Percentiles rank a stretch among this genome's conserved stretches.
These are phyloP conservation scores for Oryzias woworae DNA, from an alignment of 2,113 vertebrate genomes.

Conservation along the genomic window DNA sequence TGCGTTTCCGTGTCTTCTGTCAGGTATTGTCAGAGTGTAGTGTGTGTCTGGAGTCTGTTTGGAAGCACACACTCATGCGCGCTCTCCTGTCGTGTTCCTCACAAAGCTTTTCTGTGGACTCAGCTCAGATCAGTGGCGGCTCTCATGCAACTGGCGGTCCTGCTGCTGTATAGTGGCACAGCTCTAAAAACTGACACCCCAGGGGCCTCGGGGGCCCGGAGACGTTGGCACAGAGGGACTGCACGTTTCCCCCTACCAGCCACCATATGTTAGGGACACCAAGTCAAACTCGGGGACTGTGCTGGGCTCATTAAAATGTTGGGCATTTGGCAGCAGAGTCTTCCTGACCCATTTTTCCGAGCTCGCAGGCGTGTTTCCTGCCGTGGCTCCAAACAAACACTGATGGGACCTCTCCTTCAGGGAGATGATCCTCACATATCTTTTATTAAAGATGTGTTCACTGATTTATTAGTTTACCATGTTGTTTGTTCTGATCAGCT, in stretches of 20 bases:
- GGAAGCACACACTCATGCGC: no score
- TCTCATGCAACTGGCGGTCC: conserved; percentile 6
- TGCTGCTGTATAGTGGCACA: conserved; percentile 59
- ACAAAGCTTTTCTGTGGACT: conserved; percentile 9
- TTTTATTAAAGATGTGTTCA: no score
- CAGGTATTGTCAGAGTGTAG: no score
- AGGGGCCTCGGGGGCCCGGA: conserved; percentile 3
- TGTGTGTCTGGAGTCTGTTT: no score
- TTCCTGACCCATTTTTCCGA: conserved; percentile 46
- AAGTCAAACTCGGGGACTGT: conserved; percentile 54
- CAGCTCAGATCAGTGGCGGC: conserved; percentile 40
- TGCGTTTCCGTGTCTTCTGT: no score
- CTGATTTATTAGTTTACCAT: no score
- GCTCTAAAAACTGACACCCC: conserved; percentile 61
- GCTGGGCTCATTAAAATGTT: conserved; percentile 53
- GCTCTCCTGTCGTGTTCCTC: no score
- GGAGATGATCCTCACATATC: no score
- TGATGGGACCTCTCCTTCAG: no score
- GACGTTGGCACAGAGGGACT: conserved; percentile 31
- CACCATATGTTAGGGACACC: conserved; percentile 65
- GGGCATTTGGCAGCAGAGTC: conserved; percentile 48
- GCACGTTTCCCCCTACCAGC: conserved; percentile 36
- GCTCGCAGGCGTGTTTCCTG: background rate
- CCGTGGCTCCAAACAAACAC: no score
- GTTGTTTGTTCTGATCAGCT: no score